A percentile compares a stretch with the other conserved stretches of the same genome.
Conservation (phyloP, 2,113 vertebrate species). For the Nesoenas mayeri region DNA sequence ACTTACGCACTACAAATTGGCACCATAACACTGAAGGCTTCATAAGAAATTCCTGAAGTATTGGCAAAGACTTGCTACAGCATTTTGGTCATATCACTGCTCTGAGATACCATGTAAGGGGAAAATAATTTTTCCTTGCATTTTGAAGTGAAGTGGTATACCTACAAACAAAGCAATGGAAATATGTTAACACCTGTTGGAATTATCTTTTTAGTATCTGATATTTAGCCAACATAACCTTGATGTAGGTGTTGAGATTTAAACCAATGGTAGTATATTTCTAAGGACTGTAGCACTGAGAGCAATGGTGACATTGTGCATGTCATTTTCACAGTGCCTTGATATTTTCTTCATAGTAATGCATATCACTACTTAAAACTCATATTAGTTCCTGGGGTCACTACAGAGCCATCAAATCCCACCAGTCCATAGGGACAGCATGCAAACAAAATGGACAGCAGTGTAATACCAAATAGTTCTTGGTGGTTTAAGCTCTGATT, state of each 20-base stretch:
- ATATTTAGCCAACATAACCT: not conserved
- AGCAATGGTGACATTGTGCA: not conserved
- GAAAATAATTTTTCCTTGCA: not conserved
- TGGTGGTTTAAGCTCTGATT: not conserved
- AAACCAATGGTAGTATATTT: not conserved
- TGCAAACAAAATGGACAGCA: not conserved
- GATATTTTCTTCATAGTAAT: not conserved
- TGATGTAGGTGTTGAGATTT: not conserved
- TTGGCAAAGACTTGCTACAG: not conserved
- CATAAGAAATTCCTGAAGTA: not conserved
- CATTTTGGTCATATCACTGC: not conserved
- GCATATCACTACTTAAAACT: not conserved
- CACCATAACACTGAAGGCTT: not conserved
- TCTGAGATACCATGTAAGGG: not conserved
- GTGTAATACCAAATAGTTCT: not conserved
- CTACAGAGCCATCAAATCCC: not conserved
- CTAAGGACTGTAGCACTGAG: not conserved
- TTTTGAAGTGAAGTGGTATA: not conserved
- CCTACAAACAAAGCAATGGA: not conserved
- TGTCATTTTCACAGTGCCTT: not conserved
- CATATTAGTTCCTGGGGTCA: not conserved
- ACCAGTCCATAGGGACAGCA: not conserved
- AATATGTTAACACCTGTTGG: not conserved
- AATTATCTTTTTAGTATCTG: not conserved
- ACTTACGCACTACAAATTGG: not conserved